Conservation (phyloP, 1,140 invertebrate genomes). For the Leptopilina clavipes region DNA sequence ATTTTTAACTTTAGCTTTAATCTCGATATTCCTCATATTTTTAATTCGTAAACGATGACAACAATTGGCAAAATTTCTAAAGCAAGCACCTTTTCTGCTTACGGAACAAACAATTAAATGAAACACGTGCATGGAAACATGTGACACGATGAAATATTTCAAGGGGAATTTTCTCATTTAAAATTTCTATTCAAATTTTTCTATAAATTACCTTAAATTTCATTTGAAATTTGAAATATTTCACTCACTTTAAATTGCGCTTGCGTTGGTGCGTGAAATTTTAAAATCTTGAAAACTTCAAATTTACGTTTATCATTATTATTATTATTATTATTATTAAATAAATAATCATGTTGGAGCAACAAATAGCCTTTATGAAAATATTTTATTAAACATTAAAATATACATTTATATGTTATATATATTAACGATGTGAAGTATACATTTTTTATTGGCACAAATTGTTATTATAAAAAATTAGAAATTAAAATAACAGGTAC, state of each 20-base stretch:
- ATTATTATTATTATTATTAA: too few species aligned
- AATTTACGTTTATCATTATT: too few species aligned
- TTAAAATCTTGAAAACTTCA: too few species aligned
- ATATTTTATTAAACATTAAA: not conserved
- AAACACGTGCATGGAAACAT: not conserved
- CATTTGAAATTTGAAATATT: too few species aligned
- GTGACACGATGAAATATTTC: not conserved
- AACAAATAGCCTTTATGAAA: not conserved
- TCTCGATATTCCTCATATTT: constrained; percentile 77
- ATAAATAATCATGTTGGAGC: too few species aligned
- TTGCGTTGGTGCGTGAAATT: too few species aligned
- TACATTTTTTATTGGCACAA: not conserved
- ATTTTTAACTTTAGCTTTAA: constrained; percentile 79
- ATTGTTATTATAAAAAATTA: not conserved
- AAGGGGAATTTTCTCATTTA: too few species aligned
- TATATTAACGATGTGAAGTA: not conserved
- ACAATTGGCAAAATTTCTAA: not conserved
- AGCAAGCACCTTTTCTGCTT: not conserved
- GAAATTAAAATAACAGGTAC: not conserved
- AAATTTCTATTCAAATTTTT: too few species aligned
- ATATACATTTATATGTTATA: not conserved
- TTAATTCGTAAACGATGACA: not conserved
- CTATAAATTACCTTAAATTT: too few species aligned
- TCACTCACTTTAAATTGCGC: too few species aligned
- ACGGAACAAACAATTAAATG: too few species aligned